A percentile compares a stretch with the other conserved stretches of the same genome.
These are phyloP conservation scores for Chrysina gloriosa DNA, from an alignment of 2,888 invertebrate species.

Conservation along the genomic window DNA sequence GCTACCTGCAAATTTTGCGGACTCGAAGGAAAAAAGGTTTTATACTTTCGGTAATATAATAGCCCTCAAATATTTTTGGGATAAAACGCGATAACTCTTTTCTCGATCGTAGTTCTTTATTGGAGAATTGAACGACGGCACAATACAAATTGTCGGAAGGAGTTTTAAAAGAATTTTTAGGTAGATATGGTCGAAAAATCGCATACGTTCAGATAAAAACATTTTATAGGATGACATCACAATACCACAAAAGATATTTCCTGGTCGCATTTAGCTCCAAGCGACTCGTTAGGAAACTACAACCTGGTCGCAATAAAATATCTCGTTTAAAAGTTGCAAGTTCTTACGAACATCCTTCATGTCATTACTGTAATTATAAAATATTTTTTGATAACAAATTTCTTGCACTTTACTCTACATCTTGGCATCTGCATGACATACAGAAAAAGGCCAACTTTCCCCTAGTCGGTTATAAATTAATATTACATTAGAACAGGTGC, in stretches of 20 bases:
- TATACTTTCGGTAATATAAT: conserved; percentile 6
- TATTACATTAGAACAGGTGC: conserved; percentile 28
- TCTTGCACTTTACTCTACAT: background rate
- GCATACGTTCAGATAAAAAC: too few relatives aligned
- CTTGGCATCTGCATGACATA: background rate
- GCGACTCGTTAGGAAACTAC: too few relatives aligned
- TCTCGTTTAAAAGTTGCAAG: too few relatives aligned
- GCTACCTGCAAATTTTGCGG: conserved; percentile 14
- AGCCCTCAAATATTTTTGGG: background rate
- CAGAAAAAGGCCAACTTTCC: conserved; percentile 9
- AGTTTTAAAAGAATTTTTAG: conserved; percentile 1
- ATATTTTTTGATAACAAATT: too few relatives aligned
- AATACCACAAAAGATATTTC: too few relatives aligned
- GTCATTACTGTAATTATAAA: too few relatives aligned
- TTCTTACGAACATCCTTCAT: too few relatives aligned
- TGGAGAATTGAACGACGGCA: conserved; percentile 7
- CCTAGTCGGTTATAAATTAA: conserved; percentile 22
- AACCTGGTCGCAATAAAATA: too few relatives aligned
- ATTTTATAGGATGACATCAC: too few relatives aligned
- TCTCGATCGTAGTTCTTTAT: background rate
- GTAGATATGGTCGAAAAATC: background rate
- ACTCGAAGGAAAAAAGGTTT: conserved; percentile 8
- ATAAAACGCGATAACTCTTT: conserved; percentile 24
- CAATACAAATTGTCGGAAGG: too few relatives aligned
- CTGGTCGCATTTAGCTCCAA: too few relatives aligned